A percentile compares a stretch with the other conserved stretches of the same genome.
Evolutionary conservation across 2,888 invertebrate genomes (phyloP).

Genomic region (Troilus luridus): DNA sequence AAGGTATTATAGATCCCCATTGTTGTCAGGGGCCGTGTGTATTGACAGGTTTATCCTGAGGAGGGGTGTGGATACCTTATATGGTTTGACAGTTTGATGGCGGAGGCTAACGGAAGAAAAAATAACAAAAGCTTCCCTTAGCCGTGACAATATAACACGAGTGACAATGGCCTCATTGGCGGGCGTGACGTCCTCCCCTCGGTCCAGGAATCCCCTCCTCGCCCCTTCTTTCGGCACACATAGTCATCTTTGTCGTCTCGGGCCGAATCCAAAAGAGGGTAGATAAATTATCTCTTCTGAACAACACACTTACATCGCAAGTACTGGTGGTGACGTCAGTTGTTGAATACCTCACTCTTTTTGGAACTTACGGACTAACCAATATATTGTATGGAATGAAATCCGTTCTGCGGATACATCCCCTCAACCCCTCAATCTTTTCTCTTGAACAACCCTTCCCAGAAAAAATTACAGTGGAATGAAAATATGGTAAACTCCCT

Average conservation of each 20-base stretch:
- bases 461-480: neutral
- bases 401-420: neutral
- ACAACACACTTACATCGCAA: neutral
- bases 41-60: conserved; percentile 54
- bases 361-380: neutral
- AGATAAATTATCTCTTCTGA: neutral
- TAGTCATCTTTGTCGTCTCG: neutral
- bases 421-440: too few species aligned
- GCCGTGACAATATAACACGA: conserved; percentile 55
- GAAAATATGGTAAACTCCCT: neutral
- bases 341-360: neutral
- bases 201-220: neutral
- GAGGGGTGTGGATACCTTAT: conserved; percentile 34
- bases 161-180: conserved; percentile 49
- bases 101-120: conserved; percentile 51
- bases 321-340: neutral
- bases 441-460: neutral
- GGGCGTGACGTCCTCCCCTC: conserved; percentile 44
- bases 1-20: conserved; percentile 49
- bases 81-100: conserved; percentile 57
- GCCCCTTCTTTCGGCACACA: neutral
- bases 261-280: neutral
- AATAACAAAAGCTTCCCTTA: conserved; percentile 53
- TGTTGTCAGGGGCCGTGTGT: neutral
- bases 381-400: neutral